Evolutionary conservation across 2,888 invertebrate genomes (phyloP).

Genomic region (Trachelus tabidus): DNA sequence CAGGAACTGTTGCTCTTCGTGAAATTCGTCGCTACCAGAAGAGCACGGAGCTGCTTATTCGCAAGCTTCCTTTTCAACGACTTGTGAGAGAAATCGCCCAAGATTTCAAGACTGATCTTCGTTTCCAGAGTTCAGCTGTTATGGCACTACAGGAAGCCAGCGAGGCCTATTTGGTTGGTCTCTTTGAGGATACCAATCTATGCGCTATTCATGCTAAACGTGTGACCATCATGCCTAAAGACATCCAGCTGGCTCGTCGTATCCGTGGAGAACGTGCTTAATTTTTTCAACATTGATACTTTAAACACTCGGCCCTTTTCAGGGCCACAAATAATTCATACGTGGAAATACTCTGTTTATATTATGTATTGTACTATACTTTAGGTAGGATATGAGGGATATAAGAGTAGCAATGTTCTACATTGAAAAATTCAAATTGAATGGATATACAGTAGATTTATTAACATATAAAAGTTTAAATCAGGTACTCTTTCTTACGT

Average conservation of each 20-base stretch:
- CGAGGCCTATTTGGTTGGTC: conserved; percentile 74
- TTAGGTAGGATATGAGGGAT: too few relatives aligned
- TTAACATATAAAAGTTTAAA: too few relatives aligned
- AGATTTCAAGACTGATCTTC: conserved; percentile 78
- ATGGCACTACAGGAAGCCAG: conserved; percentile 76
- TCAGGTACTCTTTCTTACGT: too few relatives aligned
- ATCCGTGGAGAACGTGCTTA: conserved; percentile 48
- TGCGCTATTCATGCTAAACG: conserved; percentile 82
- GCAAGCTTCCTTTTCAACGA: conserved; percentile 79
- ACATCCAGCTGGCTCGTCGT: conserved; percentile 70
- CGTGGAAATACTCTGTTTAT: neutral
- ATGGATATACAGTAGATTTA: too few relatives aligned
- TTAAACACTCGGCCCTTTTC: conserved; percentile 26
- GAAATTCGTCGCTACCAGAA: conserved; percentile 81
- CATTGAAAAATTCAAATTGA: too few relatives aligned
- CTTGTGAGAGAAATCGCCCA: conserved; percentile 80
- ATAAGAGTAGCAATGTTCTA: too few relatives aligned
- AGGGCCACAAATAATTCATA: conserved; percentile 5
- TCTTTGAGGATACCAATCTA: conserved; percentile 82
- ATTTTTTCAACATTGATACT: conserved; percentile 10
- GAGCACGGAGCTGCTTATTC: conserved; percentile 77
- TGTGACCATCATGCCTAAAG: conserved; percentile 75
- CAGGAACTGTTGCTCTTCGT: conserved; percentile 79
- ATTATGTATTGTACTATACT: neutral
- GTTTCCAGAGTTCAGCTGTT: conserved; percentile 79